Base-by-base conservation (phyloP, 2,113 vertebrate genomes). In the Podarcis muralis region DNA sequence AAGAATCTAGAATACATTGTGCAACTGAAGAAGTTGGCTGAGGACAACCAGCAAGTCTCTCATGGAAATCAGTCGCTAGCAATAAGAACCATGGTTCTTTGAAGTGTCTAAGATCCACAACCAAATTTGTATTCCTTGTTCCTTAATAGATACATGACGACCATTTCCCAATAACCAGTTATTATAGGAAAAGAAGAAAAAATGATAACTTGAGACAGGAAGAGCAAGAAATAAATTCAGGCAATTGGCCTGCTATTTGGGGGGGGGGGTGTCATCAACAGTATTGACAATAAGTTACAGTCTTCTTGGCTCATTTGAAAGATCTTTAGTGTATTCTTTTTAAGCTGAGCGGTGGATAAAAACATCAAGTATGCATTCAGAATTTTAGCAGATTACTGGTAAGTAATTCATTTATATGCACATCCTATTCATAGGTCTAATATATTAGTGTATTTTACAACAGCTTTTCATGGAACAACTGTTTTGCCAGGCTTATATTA, bases 401-500 rank as follows among this genome's bases (percentile, higher is more conserved):
- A 62, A 62, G 85, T 91, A 0, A 85, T 40, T 86, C 35, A 83
- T 90, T 81, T 89, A 87, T 65, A 87, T 35, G 88, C 85, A 87
- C 0, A 5, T 35, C 65, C 86, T 23, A 92, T 93, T 75, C 91
- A 37, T 71, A 40, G 43, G 35, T 92, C 87, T 35, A 78, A 80
- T 65, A 85, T 59, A 83, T 20, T 40, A 35, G 1, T 92, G 32
- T 69, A 90, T 92, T 83, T 91, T 91, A 85, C 9, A 90, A 62
- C 13, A 90, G 77, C 53, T 93, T 92, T 90, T 84, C 88, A 89
- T 1, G 84, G 80, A 53, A 68, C 30, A 87, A 93, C 23, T 91
- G 81, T 85, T 87, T 84, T 93, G 74, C 5, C 57, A 90, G 1
- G 57, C 83, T 93, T 93, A 89, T 87, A 92, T 93, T 94, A 92